Base-by-base conservation (phyloP, 2,113 vertebrate genomes). In the Turdus rufiventris region DNA sequence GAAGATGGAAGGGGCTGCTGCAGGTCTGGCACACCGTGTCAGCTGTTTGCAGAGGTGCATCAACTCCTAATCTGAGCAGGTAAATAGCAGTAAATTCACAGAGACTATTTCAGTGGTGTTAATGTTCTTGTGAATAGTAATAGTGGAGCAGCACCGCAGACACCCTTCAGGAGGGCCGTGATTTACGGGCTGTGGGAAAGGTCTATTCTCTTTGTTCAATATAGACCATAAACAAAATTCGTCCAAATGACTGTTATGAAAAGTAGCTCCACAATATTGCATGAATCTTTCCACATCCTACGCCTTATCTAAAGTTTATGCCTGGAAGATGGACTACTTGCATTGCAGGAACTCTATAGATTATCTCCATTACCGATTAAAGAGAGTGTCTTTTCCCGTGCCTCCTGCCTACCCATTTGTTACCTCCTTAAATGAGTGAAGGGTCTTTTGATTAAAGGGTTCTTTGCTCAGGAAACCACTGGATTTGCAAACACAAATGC, bases 401-500 rank as follows among this genome's bases (percentile, higher is more conserved):
- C 80, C 79, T 96, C 53, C 60, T 94, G 85, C 93, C 34, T 21
- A 2, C 61, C 87, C 95, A 96, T 97, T 97, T 93, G 94, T 98
- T 97, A 96, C 94, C 85, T 95, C 85, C 94, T 97, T 96, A 96
- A 97, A 97, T 95, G 96, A 93, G 89, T 92, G 84, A 95, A 96
- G 83, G 80, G 75, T 84, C 80, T 94, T 95, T 96, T 96, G 97
- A 96, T 97, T 96, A 80, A 79, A 23, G 72, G 88, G 68, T 96
- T 83, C 92, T 96, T 75, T 93, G 73, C 96, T 94, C 81, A 93
- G 93, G 93, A 97, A 98, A 93, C 94, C 68, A 94, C 91, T 6
- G 20, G 97, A 96, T 98, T 98, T 98, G 95, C 97, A 97, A 98
- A 97, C 91, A 96, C 92, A 96, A 97, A 97, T 95, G 96, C 95